Evolutionary conservation across 1,140 invertebrate species (phyloP), one percentile per base, ranked within the genome.

Genomic region (Philotrypesis tridentata): DNA sequence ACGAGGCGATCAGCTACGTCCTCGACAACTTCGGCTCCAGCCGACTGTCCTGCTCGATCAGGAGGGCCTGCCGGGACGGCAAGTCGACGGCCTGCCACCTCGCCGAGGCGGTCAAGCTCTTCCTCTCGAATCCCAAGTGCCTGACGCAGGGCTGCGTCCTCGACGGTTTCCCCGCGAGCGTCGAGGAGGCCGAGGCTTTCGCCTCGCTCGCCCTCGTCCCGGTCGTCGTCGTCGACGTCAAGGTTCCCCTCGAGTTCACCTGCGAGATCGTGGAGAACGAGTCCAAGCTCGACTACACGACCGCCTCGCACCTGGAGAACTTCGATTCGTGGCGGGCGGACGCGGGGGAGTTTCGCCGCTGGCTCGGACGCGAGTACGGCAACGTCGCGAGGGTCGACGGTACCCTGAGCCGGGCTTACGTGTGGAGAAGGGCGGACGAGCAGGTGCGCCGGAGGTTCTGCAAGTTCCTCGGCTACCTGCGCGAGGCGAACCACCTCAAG

Each of bases 151-250:
- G 93, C 14, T 92, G 92, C 85, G 83, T 94, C 17, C 89, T 93
- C 60, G 94, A 94, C 85, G 94, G 93, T 12, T 93, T 94, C 88
- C 94, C 94, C 3, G 88, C 90, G 70, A 89, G 80, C 43, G 85
- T 89, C 14, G 83, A 87, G 40, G 93, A 94, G 88, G 88, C 89
- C 27, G 87, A 90, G 79, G 88, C 91, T 85, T 83, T 94, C 27
- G 81, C 87, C 9, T 90, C 91, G 80, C 60, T 92, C 25, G 92
- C 91, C 27, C 83, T 94, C 17, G 90, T 92, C 70, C 94, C 94
- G 0, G 89, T 92, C 83, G 85, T 94, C 27, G 87, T 93, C 3
- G 88, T 94, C 27, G 91, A 94, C 85, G 83, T 95, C 7, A 83
- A 89, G 79, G 87, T 89, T 31, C 83, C 87, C 68, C 78, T 89